phyloP scores from a whole-genome alignment of 1,140 invertebrate species.

The Drosophila oshimai region DNA sequence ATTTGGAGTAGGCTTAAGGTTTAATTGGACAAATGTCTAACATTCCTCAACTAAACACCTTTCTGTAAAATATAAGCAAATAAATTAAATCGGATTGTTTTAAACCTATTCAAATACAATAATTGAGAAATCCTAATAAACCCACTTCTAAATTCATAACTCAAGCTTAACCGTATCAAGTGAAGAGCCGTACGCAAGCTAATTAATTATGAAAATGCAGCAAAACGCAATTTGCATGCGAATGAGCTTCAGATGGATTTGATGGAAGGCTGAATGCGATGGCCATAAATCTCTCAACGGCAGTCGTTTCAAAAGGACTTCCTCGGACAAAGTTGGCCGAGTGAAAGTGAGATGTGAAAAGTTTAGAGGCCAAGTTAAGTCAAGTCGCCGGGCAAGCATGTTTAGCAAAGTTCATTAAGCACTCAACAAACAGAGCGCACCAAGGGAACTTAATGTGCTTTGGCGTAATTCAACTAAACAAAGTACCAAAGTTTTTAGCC shows the following conservation, averaged over 20 bases:
- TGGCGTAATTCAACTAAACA: slow-evolving; percentile 55
- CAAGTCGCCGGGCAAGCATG: slow-evolving; percentile 30
- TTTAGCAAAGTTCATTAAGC: slow-evolving; percentile 60
- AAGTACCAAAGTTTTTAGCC: slow-evolving; percentile 51
- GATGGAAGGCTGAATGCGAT: not conserved
- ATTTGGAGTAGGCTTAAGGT: too few species aligned
- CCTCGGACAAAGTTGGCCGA: slow-evolving; percentile 18
- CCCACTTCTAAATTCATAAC: slow-evolving; percentile 1
- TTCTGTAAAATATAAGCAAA: too few species aligned
- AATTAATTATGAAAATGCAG: slow-evolving; percentile 24
- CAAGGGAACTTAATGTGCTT: slow-evolving; percentile 40
- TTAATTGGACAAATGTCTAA: too few species aligned
- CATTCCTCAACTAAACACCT: too few species aligned
- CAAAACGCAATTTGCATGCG: slow-evolving; percentile 10
- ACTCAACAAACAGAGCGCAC: slow-evolving; percentile 52
- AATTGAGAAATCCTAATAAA: slow-evolving; percentile 1
- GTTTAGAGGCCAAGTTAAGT: slow-evolving; percentile 47
- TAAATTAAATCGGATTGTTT: too few species aligned
- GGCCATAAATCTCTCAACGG: slow-evolving; percentile 19
- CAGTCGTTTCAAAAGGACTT: not conserved
- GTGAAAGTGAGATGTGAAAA: slow-evolving; percentile 51
- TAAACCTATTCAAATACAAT: not conserved
- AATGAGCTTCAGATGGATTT: slow-evolving; percentile 7
- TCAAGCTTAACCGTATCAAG: slow-evolving; percentile 6
- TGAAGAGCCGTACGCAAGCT: slow-evolving; percentile 9